Conservation (phyloP, 2,113 vertebrate genomes). For the Tiliqua scincoides region DNA sequence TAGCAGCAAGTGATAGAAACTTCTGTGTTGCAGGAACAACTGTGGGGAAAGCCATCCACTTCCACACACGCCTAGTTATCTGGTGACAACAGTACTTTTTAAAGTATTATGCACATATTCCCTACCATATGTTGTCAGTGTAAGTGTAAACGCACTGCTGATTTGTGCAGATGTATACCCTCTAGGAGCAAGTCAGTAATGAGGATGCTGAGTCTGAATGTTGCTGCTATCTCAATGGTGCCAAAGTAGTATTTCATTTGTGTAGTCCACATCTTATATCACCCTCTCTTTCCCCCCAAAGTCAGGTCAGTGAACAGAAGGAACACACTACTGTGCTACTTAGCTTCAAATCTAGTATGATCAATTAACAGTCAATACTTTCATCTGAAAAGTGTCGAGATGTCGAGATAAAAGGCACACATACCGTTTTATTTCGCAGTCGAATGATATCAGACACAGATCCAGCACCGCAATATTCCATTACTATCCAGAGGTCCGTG, state of each 20-base stretch:
- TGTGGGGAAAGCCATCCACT: too few relatives aligned
- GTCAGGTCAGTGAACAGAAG: not conserved
- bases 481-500: slow-evolving; percentile 96
- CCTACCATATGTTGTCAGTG: not conserved
- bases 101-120: not conserved
- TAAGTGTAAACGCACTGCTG: not conserved
- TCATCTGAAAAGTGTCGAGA: not conserved
- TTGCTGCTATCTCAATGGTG: not conserved
- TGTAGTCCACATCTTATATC: not conserved
- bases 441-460: slow-evolving; percentile 94
- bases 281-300: not conserved
- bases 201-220: not conserved
- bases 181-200: not conserved
- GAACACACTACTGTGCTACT: not conserved
- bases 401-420: slow-evolving; percentile 37
- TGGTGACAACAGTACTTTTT: too few relatives aligned
- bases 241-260: not conserved
- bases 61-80: too few relatives aligned
- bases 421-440: slow-evolving; percentile 93
- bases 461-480: slow-evolving; percentile 95
- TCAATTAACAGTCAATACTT: not conserved
- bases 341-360: not conserved
- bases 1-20: too few relatives aligned
- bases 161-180: not conserved
- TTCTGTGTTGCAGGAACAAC: too few relatives aligned